Evolutionary conservation across 2,888 invertebrate species (phyloP).

Genomic region (Stegana nigrithorax): DNA sequence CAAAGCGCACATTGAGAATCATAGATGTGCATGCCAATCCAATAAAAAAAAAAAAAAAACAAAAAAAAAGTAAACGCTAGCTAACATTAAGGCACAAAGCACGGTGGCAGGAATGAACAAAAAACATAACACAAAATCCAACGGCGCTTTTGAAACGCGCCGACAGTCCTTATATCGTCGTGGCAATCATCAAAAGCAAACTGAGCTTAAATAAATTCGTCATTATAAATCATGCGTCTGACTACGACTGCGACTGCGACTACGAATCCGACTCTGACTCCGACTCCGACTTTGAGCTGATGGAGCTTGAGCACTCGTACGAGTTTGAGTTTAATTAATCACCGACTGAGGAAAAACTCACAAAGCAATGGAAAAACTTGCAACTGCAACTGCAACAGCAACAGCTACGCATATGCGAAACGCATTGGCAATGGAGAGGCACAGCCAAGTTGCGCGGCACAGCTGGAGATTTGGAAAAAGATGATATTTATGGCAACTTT

Average conservation of each 20-base stretch:
- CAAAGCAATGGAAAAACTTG: constrained; percentile 30
- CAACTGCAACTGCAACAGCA: constrained; percentile 20
- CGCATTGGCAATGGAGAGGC: constrained; percentile 12
- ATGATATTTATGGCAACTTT: constrained; percentile 67
- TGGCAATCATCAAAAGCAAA: constrained; percentile 5
- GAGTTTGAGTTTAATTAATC: constrained; percentile 52
- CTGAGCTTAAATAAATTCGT: constrained; percentile 65
- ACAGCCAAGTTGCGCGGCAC: constrained; percentile 31
- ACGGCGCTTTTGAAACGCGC: constrained; percentile 37
- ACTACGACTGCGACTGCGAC: constrained; percentile 14
- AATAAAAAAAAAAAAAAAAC: background rate
- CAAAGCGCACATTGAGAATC: background rate
- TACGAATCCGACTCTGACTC: constrained; percentile 23
- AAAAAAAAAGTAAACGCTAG: too few species aligned
- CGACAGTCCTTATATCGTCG: constrained; percentile 20
- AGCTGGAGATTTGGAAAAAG: constrained; percentile 60
- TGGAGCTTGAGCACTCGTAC: constrained; percentile 29
- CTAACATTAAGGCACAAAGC: too few species aligned
- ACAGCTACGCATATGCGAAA: constrained; percentile 6
- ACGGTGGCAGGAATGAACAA: too few species aligned
- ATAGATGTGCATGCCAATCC: too few species aligned
- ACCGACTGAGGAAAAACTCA: constrained; percentile 36
- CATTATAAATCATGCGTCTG: constrained; percentile 64
- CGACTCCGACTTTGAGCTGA: too few species aligned
- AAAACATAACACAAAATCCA: constrained; percentile 30